Evolutionary conservation across 2,888 invertebrate species (phyloP).

Genomic region (Synergus itoensis): DNA sequence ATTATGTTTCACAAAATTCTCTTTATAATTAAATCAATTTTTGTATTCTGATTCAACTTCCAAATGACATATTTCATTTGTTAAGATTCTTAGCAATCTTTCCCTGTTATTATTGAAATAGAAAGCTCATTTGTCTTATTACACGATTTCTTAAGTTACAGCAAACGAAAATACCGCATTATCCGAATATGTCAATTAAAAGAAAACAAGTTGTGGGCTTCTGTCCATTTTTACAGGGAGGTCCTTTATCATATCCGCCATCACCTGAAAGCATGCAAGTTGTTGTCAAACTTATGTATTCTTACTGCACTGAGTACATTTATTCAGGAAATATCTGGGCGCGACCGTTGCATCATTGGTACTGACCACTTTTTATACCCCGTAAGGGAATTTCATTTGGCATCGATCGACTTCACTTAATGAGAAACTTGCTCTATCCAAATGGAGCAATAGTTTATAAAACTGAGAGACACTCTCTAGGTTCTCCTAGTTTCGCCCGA

Average conservation of each 20-base stretch:
- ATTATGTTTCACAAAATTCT: too few relatives aligned
- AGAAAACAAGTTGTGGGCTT: not conserved
- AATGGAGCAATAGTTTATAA: slow-evolving; percentile 75
- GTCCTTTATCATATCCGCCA: not conserved
- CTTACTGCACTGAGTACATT: slow-evolving; percentile 59
- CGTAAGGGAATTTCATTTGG: slow-evolving; percentile 74
- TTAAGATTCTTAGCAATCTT: not conserved
- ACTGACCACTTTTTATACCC: slow-evolving; percentile 71
- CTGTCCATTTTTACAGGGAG: not conserved
- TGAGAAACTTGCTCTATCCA: slow-evolving; percentile 58
- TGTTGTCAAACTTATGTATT: slow-evolving; percentile 49
- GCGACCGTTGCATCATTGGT: slow-evolving; percentile 69
- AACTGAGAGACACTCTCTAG: slow-evolving; percentile 62
- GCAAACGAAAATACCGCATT: not conserved
- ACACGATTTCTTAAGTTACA: not conserved
- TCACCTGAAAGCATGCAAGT: not conserved
- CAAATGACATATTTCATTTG: not conserved
- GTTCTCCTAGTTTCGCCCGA: slow-evolving; percentile 68
- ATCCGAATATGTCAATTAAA: not conserved
- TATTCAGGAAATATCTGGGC: slow-evolving; percentile 75
- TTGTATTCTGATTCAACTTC: not conserved
- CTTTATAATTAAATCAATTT: not conserved
- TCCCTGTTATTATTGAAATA: not conserved
- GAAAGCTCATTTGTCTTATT: not conserved
- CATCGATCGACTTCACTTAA: slow-evolving; percentile 54